A percentile compares a stretch with the other conserved stretches of the same genome.
These are phyloP conservation scores for Danio kyathit DNA, from an alignment of 2,797 vertebrate species.

Conservation along the genomic window DNA sequence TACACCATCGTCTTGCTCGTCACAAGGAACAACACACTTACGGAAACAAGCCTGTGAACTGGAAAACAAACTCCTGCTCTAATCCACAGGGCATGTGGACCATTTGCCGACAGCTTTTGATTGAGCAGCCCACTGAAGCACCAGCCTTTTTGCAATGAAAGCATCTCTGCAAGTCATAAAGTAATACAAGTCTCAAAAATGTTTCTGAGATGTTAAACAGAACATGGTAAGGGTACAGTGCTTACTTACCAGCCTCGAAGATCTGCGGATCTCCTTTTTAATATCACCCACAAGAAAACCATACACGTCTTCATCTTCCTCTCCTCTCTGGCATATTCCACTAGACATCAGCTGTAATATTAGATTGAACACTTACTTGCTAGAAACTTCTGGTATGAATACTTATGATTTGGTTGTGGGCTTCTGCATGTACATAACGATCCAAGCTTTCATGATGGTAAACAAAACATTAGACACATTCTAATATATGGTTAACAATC, in stretches of 20 bases:
- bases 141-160: conserved; percentile 86
- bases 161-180: conserved; percentile 81
- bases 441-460: neutral
- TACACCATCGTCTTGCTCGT: neutral
- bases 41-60: conserved; percentile 90
- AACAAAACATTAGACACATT: no score
- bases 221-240: neutral
- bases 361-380: neutral
- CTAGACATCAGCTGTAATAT: conserved; percentile 89
- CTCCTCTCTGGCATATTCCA: conserved; percentile 94
- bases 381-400: neutral
- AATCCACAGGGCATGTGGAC: conserved; percentile 92
- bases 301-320: conserved; percentile 89
- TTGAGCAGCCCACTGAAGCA: conserved; percentile 90
- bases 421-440: neutral
- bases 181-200: neutral
- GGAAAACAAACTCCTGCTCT: conserved; percentile 86
- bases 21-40: conserved; percentile 72
- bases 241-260: conserved; percentile 86
- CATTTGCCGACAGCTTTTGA: conserved; percentile 85
- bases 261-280: conserved; percentile 86
- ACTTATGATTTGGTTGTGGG: neutral
- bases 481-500: no score
- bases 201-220: neutral
- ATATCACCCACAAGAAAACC: conserved; percentile 94